Evolutionary conservation across 1,140 invertebrate species (phyloP).

Genomic region (Dreissena polymorpha): DNA sequence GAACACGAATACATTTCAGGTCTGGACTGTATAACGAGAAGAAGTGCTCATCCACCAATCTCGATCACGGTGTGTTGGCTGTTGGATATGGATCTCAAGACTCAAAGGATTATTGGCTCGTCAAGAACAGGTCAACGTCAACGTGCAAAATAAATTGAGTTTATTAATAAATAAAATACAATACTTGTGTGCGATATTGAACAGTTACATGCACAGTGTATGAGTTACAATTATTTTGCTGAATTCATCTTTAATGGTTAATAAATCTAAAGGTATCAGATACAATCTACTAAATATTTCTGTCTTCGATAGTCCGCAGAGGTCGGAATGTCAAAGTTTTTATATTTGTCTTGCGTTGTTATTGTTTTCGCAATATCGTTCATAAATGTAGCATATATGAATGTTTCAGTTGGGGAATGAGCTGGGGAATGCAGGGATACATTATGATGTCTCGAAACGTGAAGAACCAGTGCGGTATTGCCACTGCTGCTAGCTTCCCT

Average conservation of each 20-base stretch:
- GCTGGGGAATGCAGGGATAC: slow-evolving; percentile 88
- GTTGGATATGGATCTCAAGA: slow-evolving; percentile 88
- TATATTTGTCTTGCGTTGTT: no score
- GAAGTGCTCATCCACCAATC: slow-evolving; percentile 84
- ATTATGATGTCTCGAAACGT: slow-evolving; percentile 78
- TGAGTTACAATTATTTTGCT: no score
- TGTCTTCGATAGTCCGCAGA: no score
- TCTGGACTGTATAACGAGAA: slow-evolving; percentile 85
- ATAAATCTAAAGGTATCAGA: no score
- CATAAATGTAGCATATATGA: no score
- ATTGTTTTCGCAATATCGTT: no score
- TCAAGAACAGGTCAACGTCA: slow-evolving; percentile 86
- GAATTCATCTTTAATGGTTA: no score
- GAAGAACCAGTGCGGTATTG: slow-evolving; percentile 79
- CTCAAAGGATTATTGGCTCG: slow-evolving; percentile 90
- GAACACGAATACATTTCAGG: background rate
- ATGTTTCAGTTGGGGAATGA: slow-evolving; percentile 84
- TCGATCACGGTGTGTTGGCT: slow-evolving; percentile 93
- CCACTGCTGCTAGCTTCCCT: slow-evolving; percentile 77
- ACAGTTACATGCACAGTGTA: no score
- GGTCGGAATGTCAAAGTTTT: no score
- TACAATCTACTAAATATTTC: no score
- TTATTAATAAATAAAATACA: background rate
- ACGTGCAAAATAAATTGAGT: background rate
- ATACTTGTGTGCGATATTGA: no score